Evolutionary conservation across 2,113 vertebrate genomes (phyloP).

Genomic region (Marmota monax): DNA sequence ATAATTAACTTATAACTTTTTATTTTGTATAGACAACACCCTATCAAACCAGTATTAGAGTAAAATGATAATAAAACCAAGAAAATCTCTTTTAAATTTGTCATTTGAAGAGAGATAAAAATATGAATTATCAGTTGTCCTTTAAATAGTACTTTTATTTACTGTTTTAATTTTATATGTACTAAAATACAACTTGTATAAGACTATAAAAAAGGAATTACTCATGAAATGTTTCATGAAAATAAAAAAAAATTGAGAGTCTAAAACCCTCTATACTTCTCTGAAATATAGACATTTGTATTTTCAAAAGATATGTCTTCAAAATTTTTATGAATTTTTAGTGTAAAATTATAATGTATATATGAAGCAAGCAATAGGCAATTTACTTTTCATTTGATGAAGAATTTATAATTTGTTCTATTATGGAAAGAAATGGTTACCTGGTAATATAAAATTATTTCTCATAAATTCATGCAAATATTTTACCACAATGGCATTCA

Average conservation of each 20-base stretch:
- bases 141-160: constrained; percentile 6
- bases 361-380: constrained; percentile 58
- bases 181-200: neutral
- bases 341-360: constrained; percentile 37
- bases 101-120: neutral
- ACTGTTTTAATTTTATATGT: constrained; percentile 16
- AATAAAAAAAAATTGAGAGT: neutral
- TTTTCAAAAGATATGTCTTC: constrained; percentile 32
- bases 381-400: constrained; percentile 51
- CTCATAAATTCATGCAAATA: neutral
- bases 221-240: neutral
- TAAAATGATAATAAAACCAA: neutral
- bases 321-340: constrained; percentile 58
- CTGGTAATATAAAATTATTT: constrained; percentile 14
- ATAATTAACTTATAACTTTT: neutral
- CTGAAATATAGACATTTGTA: neutral
- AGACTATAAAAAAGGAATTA: neutral
- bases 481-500: constrained; percentile 51
- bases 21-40: neutral
- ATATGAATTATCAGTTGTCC: neutral
- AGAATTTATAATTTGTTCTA: constrained; percentile 64
- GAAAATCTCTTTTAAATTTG: neutral
- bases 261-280: constrained; percentile 6
- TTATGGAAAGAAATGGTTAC: constrained; percentile 62
- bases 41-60: neutral